Percentiles rank a stretch among this genome's conserved stretches.
phyloP scores from a whole-genome alignment of 2,888 invertebrate species.

The Amiota communis region DNA sequence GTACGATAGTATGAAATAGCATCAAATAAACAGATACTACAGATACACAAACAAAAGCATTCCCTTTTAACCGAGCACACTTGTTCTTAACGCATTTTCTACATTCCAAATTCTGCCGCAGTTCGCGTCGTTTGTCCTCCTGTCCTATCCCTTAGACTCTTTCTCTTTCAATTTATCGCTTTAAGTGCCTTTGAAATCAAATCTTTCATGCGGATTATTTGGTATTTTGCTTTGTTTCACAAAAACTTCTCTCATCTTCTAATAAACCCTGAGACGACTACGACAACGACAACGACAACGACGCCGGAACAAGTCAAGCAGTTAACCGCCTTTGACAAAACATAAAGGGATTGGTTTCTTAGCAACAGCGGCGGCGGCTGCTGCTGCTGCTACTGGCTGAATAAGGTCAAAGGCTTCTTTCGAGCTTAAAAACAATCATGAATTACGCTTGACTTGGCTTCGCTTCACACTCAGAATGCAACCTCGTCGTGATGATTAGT shows the following conservation, averaged over 20 bases:
- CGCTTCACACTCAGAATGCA: no score
- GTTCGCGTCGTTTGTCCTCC: background rate
- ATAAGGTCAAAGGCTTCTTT: constrained; percentile 9
- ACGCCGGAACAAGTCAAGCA: constrained; percentile 18
- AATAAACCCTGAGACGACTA: background rate
- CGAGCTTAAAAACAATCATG: no score
- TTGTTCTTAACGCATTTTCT: background rate
- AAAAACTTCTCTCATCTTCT: background rate
- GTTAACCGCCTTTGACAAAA: constrained; percentile 19
- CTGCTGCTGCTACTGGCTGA: background rate
- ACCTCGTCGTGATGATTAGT: no score
- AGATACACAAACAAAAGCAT: background rate
- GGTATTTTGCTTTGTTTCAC: constrained; percentile 51
- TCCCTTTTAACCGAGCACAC: background rate
- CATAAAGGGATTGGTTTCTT: background rate
- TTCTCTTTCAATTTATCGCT: background rate
- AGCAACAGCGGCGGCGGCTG: background rate
- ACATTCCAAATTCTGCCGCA: background rate
- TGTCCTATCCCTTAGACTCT: background rate
- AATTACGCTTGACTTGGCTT: no score
- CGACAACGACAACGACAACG: background rate
- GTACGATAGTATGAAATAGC: no score
- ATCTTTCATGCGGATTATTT: constrained; percentile 55
- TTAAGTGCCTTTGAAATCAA: constrained; percentile 35
- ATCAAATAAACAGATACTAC: background rate